phyloP scores from a whole-genome alignment of 30 jellyfish, hydroid and myxozoan species.

The Turritopsis rubra region DNA sequence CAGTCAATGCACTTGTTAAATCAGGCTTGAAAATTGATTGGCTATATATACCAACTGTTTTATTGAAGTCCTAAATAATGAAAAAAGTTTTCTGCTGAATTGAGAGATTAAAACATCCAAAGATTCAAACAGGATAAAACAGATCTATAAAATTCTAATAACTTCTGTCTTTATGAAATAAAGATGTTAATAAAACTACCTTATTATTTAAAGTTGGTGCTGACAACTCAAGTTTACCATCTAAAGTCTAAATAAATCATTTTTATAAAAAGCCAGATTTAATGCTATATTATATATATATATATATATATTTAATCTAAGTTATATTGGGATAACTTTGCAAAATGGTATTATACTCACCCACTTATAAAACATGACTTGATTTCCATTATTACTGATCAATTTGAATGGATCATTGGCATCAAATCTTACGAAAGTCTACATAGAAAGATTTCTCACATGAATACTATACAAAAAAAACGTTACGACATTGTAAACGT shows the following conservation, averaged over 20 bases:
- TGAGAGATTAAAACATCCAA: neutral
- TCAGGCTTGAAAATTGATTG: conserved; percentile 70
- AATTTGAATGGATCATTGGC: conserved; percentile 49
- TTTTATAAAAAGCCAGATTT: too few relatives aligned
- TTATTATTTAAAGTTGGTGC: conserved; percentile 73
- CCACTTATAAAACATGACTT: conserved; percentile 68
- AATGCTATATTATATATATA: too few relatives aligned
- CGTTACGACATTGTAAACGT: too few relatives aligned
- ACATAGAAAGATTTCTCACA: neutral
- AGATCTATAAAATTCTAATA: neutral
- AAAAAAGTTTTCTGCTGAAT: neutral
- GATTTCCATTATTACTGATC: conserved; percentile 66
- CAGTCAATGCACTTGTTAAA: conserved; percentile 69
- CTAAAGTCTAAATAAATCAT: conserved; percentile 7
- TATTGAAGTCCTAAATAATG: conserved; percentile 67
- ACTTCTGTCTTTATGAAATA: neutral
- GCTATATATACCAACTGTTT: conserved; percentile 75
- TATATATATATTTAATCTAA: too few relatives aligned
- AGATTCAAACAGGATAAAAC: neutral
- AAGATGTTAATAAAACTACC: conserved; percentile 25
- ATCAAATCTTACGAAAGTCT: conserved; percentile 67
- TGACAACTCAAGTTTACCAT: conserved; percentile 30
- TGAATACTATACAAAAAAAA: too few relatives aligned
- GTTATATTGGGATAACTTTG: too few relatives aligned
- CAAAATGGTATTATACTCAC: too few relatives aligned